Evolutionary conservation across 2,797 vertebrate species (phyloP).

Genomic region (Liparis tanakae): DNA sequence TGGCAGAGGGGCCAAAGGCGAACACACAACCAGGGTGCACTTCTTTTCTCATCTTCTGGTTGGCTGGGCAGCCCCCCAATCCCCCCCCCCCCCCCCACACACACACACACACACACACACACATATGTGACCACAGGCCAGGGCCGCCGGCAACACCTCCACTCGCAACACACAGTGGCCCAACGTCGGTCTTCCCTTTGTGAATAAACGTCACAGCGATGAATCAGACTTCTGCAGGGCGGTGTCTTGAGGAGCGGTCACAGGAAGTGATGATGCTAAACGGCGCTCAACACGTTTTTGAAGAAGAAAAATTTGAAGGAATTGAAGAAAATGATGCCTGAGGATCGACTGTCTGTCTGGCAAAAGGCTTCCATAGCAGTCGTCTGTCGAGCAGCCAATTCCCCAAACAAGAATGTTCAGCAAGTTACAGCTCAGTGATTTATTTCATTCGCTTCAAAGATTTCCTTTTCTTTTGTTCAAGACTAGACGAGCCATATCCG

Average conservation of each 20-base stretch:
- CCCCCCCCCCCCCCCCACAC: slow-evolving; percentile 20
- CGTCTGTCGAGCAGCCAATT: not conserved
- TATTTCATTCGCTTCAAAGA: slow-evolving; percentile 33
- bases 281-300: not conserved
- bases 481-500: slow-evolving; percentile 35
- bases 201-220: not conserved
- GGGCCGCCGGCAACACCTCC: slow-evolving; percentile 59
- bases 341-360: not conserved
- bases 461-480: not conserved
- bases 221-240: not conserved
- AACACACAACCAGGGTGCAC: slow-evolving; percentile 77
- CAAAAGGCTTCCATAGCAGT: not conserved
- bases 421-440: slow-evolving; percentile 27
- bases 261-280: not conserved
- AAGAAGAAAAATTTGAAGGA: too few species aligned
- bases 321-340: not conserved
- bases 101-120: not conserved
- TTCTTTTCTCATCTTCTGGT: slow-evolving; percentile 80
- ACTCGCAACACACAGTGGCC: slow-evolving; percentile 4
- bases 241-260: not conserved
- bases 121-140: slow-evolving; percentile 68
- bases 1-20: slow-evolving; percentile 77
- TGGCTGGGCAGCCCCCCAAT: slow-evolving; percentile 68
- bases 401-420: not conserved
- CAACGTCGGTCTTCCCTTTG: slow-evolving; percentile 1